Base-by-base conservation (phyloP, 2,797 vertebrate species). In the Siniperca scherzeri region DNA sequence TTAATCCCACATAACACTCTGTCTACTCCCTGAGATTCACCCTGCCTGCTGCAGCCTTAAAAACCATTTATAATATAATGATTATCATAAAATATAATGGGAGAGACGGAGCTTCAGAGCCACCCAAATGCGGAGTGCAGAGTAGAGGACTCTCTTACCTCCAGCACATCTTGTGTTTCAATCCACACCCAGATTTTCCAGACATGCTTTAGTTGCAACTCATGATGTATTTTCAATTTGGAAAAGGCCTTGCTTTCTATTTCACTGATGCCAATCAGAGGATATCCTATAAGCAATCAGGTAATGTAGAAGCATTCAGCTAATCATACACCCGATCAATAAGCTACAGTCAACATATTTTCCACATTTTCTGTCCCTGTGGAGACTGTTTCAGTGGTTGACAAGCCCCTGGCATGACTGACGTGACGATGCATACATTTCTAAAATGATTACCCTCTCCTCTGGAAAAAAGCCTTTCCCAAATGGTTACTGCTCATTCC, bases 41-140 rank as follows among this genome's bases (percentile, higher is more conserved):
- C 42, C 74, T 57, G 64, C 27, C 68, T 70, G 27, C 62, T 40
- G 2, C 27, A 0, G 48, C 61, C 77, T 75, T 60, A 61, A 78
- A 82, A 69, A 70, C 57, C 61, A 77, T 81, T 78, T 61, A 50
- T 57, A 70, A 60, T 53, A 21, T 74, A 73, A 71, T 66, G 70
- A 82, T 86, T 75, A 78, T 77, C 75, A 62, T 81, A 56, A 82
- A 86, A 78, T 19, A 55, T 70, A 66, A 84, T 56, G 17, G 62
- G 2, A 64, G 62, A 67, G 77, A 38, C 9, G 33, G 38, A 50
- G 3, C 62, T 59, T 36, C 69, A 42, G 66, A 78, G 48, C 21
- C 12, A 2, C 36, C 57, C 6, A 40, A 40, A 61, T 59, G 72
- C 11, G 8, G 30, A 61, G 48, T 50, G 42, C 56, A 16, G 30